Base-by-base conservation (phyloP, 2,113 vertebrate genomes). In the Poecile atricapillus region DNA sequence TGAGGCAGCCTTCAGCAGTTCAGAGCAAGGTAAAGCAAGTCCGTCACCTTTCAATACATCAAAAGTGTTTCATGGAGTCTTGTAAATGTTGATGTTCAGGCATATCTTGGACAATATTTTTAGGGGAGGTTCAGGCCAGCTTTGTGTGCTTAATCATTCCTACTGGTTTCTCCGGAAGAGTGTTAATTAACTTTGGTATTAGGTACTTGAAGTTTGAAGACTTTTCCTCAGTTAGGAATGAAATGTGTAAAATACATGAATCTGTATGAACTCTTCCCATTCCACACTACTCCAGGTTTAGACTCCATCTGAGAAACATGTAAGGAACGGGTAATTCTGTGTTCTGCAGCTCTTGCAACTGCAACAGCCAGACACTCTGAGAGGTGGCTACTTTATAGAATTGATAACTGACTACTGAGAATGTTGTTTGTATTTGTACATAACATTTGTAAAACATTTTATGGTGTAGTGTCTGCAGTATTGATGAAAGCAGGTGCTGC, bases 261-360 rank as follows among this genome's bases (percentile, higher is more conserved):
- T 64, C 31, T 53, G 11, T 44, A 49, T 19, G 17, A 62, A 30
- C 28, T 33, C 20, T 73, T 79, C 20, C 63, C 2, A 7, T 71
- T 55, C 44, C 18, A 8, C 4, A 15, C 39, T 7, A 24, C 35
- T 43, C 35, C 12, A 15, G 76, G 46, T 41, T 85, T 22, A 35
- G 39, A 33, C 46, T 74, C 21, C 60, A 10, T 30, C 25, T 3
- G 9, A 62, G 30, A 50, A 50, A 50, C 33, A 5, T 0, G 0
- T 30, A 33, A 59, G 28, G 43, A 73, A 21, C 4, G 8, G 27
- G 3, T 41, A 30, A n/a, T 47, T 56, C 21, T 64, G 30, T 67
- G 14, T 76, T 64, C 35, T 0, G 12, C 24, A 23, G 58, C 24
- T 79, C 7, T 30, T 39, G 49, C 10, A 87, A 20, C 18, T 47